Percentiles rank a stretch among this genome's conserved stretches.
These are phyloP conservation scores for Arbacia lixula DNA, from an alignment of 53 echinoderm and acorn worm genomes.

Conservation along the genomic window DNA sequence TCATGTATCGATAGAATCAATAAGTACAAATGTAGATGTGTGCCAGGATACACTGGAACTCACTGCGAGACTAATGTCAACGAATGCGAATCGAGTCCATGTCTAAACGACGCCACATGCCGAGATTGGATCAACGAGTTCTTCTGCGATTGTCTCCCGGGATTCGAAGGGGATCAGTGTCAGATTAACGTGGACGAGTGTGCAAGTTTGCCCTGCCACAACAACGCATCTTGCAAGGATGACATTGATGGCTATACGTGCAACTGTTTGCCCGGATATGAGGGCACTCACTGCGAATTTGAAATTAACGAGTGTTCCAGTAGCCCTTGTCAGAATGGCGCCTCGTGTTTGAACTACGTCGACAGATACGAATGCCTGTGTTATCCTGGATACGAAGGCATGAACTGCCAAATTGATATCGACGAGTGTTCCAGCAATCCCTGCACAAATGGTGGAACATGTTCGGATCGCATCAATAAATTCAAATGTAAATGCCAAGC, in stretches of 20 bases:
- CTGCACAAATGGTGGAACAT: conserved; percentile 61
- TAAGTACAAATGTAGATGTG: conserved; percentile 64
- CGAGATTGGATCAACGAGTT: conserved; percentile 4
- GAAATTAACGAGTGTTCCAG: conserved; percentile 80
- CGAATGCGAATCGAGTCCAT: conserved; percentile 53
- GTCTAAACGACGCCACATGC: conserved; percentile 48
- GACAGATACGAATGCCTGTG: conserved; percentile 68
- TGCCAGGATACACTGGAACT: conserved; percentile 52
- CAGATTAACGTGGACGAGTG: conserved; percentile 73
- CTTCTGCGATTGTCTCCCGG: not conserved
- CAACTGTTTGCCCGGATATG: conserved; percentile 67
- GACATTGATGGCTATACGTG: conserved; percentile 62
- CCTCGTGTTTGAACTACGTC: conserved; percentile 54
- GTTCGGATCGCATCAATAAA: conserved; percentile 48
- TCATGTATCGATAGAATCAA: conserved; percentile 56
- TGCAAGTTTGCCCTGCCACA: conserved; percentile 66
- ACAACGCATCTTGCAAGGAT: conserved; percentile 70
- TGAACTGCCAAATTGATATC: conserved; percentile 62
- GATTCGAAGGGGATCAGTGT: conserved; percentile 71
- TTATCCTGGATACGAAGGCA: conserved; percentile 57
- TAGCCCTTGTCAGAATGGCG: conserved; percentile 73
- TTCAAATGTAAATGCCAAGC: conserved; percentile 35
- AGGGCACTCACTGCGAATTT: conserved; percentile 62
- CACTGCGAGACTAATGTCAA: conserved; percentile 64
- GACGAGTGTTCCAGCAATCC: conserved; percentile 67